Base-by-base conservation (phyloP, 2,797 vertebrate genomes). In the Amblyraja radiata region DNA sequence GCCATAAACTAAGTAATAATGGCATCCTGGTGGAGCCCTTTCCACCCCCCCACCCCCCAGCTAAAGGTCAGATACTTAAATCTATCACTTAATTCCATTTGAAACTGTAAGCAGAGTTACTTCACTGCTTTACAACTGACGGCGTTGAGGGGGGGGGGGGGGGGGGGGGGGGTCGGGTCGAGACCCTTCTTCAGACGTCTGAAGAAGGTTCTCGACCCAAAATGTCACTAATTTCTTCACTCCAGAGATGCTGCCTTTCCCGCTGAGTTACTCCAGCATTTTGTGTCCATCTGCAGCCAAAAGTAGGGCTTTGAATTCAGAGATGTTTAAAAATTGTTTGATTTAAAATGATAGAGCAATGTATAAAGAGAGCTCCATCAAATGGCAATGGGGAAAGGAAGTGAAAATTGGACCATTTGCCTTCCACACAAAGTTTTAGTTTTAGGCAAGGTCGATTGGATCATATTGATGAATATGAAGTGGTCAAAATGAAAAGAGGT, bases 401-500 rank as follows among this genome's bases (percentile, higher is more conserved):
- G 16, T 71, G 88, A 90, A 90, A 36, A 90, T 71, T 28, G 32
- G 63, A 32, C 6, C 9, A 11, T 13, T 90, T 90, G 36, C 21
- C 73, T 91, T 91, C 25, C 36, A 74, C n/a, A 36, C 8, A 6
- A 73, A 36, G 63, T 73, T 36, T 25, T 5, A 28, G n/a, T 88
- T 46, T 91, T 46, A 39, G 32, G 36, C 32, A 9, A 54, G 25
- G 68, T 46, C 32, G 32, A 91, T 91, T 39, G 39, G 73, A 91
- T 73, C 36, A 91, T 46, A 71, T 91, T 63, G 74, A 91, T 73
- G 88, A 91, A 73, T 46, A 91, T 10, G 14, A 36, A 23, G 88
- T 91, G 36, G 88, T 91, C 39, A 71, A 71, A 91, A 91, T 74
- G 65, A 91, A 73, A 74, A 91, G 39, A 91, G 88, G 36, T 73